These are phyloP conservation scores for Phania funesta DNA, from an alignment of 2,888 invertebrate genomes.

Conservation along the genomic window DNA sequence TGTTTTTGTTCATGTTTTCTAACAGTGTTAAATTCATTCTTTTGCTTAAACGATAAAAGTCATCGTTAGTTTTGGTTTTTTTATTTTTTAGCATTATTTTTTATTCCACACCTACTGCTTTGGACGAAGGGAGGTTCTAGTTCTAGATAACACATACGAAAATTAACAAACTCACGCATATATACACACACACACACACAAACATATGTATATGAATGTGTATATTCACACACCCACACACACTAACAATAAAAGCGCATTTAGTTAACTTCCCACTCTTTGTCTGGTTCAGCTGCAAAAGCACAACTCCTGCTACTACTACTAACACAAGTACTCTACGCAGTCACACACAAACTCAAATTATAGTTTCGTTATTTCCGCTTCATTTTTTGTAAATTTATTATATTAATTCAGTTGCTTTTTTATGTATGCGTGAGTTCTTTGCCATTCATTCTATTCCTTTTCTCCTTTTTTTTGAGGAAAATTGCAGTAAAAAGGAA, in stretches of 20 bases:
- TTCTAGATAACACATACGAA: too few relatives aligned
- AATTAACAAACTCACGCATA: too few relatives aligned
- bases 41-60: constrained; percentile 56
- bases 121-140: too few relatives aligned
- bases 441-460: neutral
- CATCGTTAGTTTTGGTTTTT: constrained; percentile 17
- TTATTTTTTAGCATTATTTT: neutral
- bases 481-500: constrained; percentile 39
- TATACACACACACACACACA: constrained; percentile 18
- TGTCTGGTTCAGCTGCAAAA: neutral
- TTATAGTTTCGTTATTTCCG: constrained; percentile 64
- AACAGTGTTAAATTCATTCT: constrained; percentile 32
- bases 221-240: neutral
- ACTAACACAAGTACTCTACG: neutral
- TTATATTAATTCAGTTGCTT: constrained; percentile 49
- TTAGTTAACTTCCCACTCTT: constrained; percentile 42
- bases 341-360: neutral
- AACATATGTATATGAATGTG: neutral
- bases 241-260: constrained; percentile 28
- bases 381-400: constrained; percentile 66
- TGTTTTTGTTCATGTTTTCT: neutral
- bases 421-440: constrained; percentile 11
- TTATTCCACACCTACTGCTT: too few relatives aligned
- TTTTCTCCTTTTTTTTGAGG: neutral
- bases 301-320: neutral